Conservation (phyloP, 2,113 vertebrate species). For the Anarhynchus alexandrinus region DNA sequence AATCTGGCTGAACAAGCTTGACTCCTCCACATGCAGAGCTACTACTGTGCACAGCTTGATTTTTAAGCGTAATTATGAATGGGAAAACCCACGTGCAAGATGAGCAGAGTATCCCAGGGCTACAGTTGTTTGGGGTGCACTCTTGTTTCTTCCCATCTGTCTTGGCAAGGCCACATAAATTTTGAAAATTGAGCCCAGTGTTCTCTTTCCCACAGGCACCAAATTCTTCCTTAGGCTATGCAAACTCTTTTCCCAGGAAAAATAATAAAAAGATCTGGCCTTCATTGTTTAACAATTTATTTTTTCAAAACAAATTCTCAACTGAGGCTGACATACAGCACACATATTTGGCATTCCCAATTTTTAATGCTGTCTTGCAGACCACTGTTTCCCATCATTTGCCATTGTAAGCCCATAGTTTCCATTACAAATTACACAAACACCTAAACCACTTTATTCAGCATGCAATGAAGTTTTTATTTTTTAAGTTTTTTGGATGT, state of each 20-base stretch:
- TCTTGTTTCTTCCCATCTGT: neutral
- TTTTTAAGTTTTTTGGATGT: neutral
- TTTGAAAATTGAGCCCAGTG: conserved; percentile 20
- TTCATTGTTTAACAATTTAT: conserved; percentile 45
- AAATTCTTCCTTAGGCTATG: neutral
- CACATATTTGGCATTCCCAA: conserved; percentile 58
- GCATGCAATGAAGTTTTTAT: neutral
- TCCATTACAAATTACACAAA: neutral
- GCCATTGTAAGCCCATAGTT: neutral
- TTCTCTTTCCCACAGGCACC: conserved; percentile 30
- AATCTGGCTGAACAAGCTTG: neutral
- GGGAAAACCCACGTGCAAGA: neutral
- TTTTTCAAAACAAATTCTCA: conserved; percentile 46
- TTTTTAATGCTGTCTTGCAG: conserved; percentile 45
- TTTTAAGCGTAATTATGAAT: neutral
- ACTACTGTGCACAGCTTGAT: neutral
- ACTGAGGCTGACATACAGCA: neutral
- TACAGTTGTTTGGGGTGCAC: neutral
- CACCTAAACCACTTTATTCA: neutral
- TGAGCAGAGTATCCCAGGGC: neutral
- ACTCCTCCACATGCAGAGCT: neutral
- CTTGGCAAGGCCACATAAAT: neutral
- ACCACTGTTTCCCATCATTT: conserved; percentile 37
- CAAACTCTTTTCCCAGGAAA: conserved; percentile 55
- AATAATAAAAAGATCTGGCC: conserved; percentile 23